Conservation (phyloP, 1,140 invertebrate species). For the Procambarus virginalis region DNA sequence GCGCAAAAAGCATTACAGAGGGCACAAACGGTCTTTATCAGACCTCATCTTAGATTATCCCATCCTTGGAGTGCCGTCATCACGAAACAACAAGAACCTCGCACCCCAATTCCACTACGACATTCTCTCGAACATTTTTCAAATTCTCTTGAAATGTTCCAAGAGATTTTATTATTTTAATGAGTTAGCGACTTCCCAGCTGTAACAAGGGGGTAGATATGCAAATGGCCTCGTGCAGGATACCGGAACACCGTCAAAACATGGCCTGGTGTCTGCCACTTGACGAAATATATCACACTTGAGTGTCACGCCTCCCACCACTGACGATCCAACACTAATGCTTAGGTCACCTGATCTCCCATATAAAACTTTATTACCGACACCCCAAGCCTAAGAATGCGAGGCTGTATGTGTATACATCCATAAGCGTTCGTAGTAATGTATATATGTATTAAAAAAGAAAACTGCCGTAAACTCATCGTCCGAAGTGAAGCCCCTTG, state of each 20-base stretch:
- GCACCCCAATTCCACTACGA: no score
- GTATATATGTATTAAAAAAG: not conserved
- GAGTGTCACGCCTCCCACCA: not conserved
- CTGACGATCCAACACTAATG: not conserved
- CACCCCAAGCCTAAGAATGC: not conserved
- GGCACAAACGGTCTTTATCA: no score
- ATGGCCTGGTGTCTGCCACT: not conserved
- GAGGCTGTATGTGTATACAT: not conserved
- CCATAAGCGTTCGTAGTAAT: not conserved
- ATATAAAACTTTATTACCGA: not conserved
- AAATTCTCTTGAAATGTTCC: not conserved
- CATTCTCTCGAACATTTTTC: no score
- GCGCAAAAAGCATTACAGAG: no score
- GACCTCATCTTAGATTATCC: no score
- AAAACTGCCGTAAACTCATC: conserved; percentile 51
- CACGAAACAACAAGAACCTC: no score
- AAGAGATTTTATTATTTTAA: not conserved
- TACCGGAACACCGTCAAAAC: conserved; percentile 38
- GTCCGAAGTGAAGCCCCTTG: conserved; percentile 54
- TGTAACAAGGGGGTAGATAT: conserved; percentile 23
- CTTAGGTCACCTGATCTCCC: not conserved
- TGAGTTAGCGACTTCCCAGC: conserved; percentile 4
- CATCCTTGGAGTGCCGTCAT: no score
- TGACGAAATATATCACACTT: not conserved
- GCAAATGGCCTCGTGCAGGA: conserved; percentile 14